These are phyloP conservation scores for Centropristis striata DNA, from an alignment of 2,113 vertebrate genomes.

Conservation along the genomic window DNA sequence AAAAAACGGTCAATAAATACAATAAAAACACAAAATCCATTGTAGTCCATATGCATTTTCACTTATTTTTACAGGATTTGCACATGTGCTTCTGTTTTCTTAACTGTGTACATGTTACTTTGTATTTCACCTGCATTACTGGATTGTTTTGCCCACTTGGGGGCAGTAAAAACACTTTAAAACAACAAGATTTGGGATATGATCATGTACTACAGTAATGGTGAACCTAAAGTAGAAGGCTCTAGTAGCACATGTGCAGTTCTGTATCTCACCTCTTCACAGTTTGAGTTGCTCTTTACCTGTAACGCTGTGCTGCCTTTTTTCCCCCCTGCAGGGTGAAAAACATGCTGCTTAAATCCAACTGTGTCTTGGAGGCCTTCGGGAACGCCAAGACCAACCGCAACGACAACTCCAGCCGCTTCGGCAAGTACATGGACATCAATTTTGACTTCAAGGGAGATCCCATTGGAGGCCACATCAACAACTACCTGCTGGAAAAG, in stretches of 20 bases:
- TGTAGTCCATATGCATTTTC: too few relatives aligned
- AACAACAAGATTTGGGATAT: background rate
- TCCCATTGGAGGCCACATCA: conserved; percentile 98
- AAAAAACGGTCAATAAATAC: too few relatives aligned
- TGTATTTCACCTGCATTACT: background rate
- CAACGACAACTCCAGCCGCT: conserved; percentile 99
- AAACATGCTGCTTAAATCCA: conserved; percentile 98
- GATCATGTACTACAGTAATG: too few relatives aligned
- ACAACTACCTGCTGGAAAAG: conserved; percentile 98
- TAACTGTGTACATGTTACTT: background rate
- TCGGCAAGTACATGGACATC: conserved; percentile 99
- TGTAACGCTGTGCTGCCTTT: background rate
- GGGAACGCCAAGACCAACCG: conserved; percentile 99
- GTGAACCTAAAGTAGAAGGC: too few relatives aligned
- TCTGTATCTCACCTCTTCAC: too few relatives aligned
- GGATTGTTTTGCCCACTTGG: background rate
- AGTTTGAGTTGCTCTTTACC: background rate
- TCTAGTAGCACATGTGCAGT: too few relatives aligned
- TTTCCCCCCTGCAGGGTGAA: conserved; percentile 92
- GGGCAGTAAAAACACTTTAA: background rate
- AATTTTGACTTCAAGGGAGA: conserved; percentile 99
- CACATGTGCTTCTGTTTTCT: background rate
- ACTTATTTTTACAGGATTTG: background rate
- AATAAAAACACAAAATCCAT: too few relatives aligned
- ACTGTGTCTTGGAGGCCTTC: conserved; percentile 97